Conservation (phyloP, 2,113 vertebrate species). For the Onychorhynchus coronatus region DNA sequence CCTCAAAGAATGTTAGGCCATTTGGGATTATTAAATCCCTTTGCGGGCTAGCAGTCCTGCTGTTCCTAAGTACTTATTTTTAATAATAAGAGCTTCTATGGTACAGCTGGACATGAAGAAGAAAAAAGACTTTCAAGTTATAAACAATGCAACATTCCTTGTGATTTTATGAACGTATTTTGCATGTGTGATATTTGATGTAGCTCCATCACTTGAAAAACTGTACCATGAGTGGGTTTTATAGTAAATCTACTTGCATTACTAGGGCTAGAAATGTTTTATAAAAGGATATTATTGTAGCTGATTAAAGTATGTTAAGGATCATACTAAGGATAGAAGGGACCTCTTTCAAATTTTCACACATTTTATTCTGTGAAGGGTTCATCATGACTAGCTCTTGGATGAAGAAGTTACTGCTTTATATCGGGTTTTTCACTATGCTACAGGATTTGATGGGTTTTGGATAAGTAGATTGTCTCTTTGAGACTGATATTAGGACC, state of each 20-base stretch:
- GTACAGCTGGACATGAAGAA: constrained; percentile 45
- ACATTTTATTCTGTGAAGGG: not conserved
- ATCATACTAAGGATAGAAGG: not conserved
- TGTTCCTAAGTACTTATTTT: constrained; percentile 36
- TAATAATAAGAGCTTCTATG: constrained; percentile 50
- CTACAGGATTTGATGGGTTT: not conserved
- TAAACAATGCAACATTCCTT: constrained; percentile 32
- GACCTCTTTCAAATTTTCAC: not conserved
- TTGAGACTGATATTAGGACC: not conserved
- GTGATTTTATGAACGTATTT: not conserved
- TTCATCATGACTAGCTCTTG: not conserved
- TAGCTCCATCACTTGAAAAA: not conserved
- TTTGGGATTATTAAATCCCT: constrained; percentile 61
- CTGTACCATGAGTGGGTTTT: not conserved
- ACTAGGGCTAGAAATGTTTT: not conserved
- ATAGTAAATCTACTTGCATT: not conserved
- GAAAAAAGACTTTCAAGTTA: constrained; percentile 18
- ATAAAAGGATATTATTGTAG: not conserved
- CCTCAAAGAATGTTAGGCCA: constrained; percentile 5
- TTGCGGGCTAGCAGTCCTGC: constrained; percentile 28
- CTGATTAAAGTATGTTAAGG: not conserved
- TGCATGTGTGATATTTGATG: not conserved
- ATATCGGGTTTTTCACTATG: not conserved
- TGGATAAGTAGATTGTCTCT: not conserved
- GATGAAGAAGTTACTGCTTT: not conserved